These are phyloP conservation scores for Cygnus buccinator DNA, from an alignment of 2,113 vertebrate genomes.

Conservation along the genomic window DNA sequence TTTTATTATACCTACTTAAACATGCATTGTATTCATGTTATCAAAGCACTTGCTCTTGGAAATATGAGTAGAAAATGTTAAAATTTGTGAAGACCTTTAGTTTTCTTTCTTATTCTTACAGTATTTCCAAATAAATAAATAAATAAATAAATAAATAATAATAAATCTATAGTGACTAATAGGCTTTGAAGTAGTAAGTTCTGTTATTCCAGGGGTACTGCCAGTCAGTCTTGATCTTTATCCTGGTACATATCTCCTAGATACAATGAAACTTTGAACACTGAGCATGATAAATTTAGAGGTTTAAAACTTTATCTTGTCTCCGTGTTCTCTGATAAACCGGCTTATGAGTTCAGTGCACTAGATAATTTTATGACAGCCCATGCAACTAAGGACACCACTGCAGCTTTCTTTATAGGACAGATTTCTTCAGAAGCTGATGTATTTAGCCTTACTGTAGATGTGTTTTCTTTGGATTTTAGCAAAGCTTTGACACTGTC, in stretches of 20 bases:
- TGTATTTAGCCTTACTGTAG: not conserved
- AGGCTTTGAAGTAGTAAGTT: not conserved
- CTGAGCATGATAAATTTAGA: not conserved
- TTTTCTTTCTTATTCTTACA: not conserved
- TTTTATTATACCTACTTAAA: not conserved
- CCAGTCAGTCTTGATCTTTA: not conserved
- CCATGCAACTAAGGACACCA: rapidly evolving
- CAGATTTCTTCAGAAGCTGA: not conserved
- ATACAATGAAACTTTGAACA: not conserved
- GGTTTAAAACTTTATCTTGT: not conserved
- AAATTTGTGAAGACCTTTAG: not conserved
- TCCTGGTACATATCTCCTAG: not conserved
- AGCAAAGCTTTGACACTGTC: not conserved
- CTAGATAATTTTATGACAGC: not conserved
- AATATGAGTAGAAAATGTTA: not conserved
- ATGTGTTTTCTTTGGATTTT: not conserved
- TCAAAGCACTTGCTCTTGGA: not conserved
- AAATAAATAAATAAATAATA: too few relatives aligned
- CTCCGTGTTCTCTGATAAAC: not conserved
- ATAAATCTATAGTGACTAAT: not conserved
- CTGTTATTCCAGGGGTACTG: not conserved
- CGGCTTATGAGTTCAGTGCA: not conserved
- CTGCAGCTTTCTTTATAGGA: not conserved
- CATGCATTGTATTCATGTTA: not conserved
- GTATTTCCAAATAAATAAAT: not conserved